Evolutionary conservation across 2,888 invertebrate genomes (phyloP), one percentile per base, ranked within the genome.

Genomic region (Mythimna lalbum): DNA sequence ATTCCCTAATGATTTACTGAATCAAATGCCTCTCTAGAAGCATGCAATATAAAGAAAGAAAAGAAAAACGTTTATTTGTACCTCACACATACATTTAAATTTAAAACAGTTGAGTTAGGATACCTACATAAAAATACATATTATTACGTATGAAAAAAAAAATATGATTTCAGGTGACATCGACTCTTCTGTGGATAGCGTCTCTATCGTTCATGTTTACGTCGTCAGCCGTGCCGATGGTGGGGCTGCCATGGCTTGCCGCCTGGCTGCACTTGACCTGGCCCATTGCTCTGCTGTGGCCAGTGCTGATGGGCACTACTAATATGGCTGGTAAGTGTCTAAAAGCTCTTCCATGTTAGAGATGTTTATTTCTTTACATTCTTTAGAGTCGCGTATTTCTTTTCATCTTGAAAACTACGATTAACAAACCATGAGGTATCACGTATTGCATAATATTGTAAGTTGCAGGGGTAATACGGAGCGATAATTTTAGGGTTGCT

Each of bases 261-360:
- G 89, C 93, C 17, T 89, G 91, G 89, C 82, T 90, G 56, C 94
- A 93, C 73, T 76, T 92, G 36, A 83, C 90, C 5, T 93, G 93
- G 93, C 92, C 95, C 0, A 78, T 89, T 1, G 92, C 93, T 0
- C 75, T 93, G 56, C 81, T 95, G 39, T 95, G 94, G 94, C 95
- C 95, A 0, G 89, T 90, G 0, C 55, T 94, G 2, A 88, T 91
- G 33, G 89, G 89, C 57, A 87, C 93, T n/a, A 93, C 95, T 0
- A 87, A 89, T 31, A 87, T 90, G 53, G 88, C 92, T 3, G 87
- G 93, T 92, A 52, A 85, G 87, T n/a, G n/a, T n/a, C 39, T 49
- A 14, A 55, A 23, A 43, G 1, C 10, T 50, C 1, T 39, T n/a
- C 17, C 21, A 31, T n/a, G 7, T 17, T 53, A 27, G 10, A 21